Evolutionary conservation across 2,888 invertebrate species (phyloP).

Genomic region (Metallyticus violacea): DNA sequence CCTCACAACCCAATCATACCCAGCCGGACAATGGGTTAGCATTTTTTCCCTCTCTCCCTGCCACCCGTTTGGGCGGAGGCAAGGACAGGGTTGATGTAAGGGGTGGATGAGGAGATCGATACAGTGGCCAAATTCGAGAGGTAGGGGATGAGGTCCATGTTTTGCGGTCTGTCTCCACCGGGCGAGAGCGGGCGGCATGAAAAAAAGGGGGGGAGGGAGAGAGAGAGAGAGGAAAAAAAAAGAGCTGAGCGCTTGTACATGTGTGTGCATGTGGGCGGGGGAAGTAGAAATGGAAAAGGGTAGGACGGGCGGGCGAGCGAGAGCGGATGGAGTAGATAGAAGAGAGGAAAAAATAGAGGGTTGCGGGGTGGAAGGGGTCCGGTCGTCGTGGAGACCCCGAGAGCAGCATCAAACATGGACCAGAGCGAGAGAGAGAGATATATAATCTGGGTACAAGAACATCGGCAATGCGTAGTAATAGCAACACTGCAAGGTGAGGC

Average conservation of each 20-base stretch:
- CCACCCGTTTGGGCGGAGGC: neutral
- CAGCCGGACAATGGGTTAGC: constrained; percentile 24
- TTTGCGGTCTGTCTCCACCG: constrained; percentile 17
- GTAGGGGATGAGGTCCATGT: constrained; percentile 6
- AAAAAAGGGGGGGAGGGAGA: neutral
- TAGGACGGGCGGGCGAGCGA: neutral
- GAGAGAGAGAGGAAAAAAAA: neutral
- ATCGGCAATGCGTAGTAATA: neutral
- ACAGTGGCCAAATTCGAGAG: constrained; percentile 17
- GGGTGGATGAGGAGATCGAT: constrained; percentile 8
- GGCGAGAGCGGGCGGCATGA: neutral
- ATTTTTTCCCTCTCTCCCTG: constrained; percentile 20
- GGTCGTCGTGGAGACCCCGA: neutral
- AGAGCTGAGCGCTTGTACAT: neutral
- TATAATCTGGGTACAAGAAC: neutral
- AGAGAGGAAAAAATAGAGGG: constrained; percentile 5
- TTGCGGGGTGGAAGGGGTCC: neutral
- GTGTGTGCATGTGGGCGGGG: neutral
- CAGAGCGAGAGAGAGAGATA: neutral
- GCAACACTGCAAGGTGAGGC: neutral
- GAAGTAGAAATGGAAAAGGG: neutral
- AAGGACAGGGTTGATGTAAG: constrained; percentile 9
- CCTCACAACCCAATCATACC: constrained; percentile 27
- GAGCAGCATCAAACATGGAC: neutral
- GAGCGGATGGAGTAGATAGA: neutral